Percentiles rank a stretch among this genome's conserved stretches.
Conservation (phyloP, 2,888 invertebrate genomes). For the Scotopteryx bipunctaria region DNA sequence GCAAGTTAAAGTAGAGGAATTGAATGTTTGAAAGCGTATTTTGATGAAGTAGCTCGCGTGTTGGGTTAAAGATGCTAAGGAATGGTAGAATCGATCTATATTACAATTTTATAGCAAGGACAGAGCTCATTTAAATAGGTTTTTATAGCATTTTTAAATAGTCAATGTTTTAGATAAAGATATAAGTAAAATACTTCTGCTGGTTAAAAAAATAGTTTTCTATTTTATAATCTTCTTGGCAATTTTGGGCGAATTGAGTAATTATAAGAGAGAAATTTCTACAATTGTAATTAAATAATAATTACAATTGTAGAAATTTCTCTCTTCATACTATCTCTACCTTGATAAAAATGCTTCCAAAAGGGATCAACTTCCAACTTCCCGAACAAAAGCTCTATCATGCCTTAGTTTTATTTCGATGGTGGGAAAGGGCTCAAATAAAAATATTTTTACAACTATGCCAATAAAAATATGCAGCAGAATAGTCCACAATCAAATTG, state of each 20-base stretch:
- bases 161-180: neutral
- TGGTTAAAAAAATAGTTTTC: too few relatives aligned
- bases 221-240: too few relatives aligned
- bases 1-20: slow-evolving; percentile 38
- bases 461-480: slow-evolving; percentile 17
- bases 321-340: too few relatives aligned
- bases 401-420: slow-evolving; percentile 6
- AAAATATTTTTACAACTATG: slow-evolving; percentile 15
- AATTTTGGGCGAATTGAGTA: too few relatives aligned
- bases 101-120: neutral
- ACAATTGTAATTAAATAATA: too few relatives aligned
- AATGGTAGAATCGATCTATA: slow-evolving; percentile 8
- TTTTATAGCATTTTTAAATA: neutral
- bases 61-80: slow-evolving; percentile 32
- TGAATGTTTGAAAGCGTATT: slow-evolving; percentile 54
- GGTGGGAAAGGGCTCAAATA: slow-evolving; percentile 9
- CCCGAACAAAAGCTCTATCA: neutral
- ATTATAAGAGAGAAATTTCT: too few relatives aligned
- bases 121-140: slow-evolving; percentile 2
- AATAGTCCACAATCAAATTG: slow-evolving; percentile 20
- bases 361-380: too few relatives aligned
- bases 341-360: too few relatives aligned
- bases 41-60: slow-evolving; percentile 53
- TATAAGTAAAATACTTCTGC: too few relatives aligned
- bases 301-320: too few relatives aligned